phyloP scores from a whole-genome alignment of 2,797 vertebrate species.

The Cossypha niveicapilla region DNA sequence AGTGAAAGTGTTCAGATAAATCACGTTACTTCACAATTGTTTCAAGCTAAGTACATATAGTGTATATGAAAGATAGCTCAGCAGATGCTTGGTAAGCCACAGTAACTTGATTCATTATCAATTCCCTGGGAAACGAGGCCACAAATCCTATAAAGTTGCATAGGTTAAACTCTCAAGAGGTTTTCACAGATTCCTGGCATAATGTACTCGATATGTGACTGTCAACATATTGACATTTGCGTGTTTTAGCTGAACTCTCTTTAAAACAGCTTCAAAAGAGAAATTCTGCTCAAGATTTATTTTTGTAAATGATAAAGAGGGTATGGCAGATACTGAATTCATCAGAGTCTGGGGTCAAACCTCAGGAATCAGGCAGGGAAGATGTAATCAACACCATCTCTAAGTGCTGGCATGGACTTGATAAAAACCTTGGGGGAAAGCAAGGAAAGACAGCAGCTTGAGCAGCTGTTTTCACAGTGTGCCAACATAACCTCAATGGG shows the following conservation, averaged over 20 bases:
- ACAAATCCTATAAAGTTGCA: not conserved
- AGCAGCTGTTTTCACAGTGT: not conserved
- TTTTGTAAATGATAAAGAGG: not conserved
- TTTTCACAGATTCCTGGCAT: not conserved
- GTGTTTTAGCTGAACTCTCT: not conserved
- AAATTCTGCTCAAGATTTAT: not conserved
- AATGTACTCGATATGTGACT: not conserved
- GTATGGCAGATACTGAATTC: not conserved
- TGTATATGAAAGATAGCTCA: not conserved
- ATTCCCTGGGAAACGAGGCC: not conserved
- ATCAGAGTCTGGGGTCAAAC: not conserved
- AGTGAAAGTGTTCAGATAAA: not conserved
- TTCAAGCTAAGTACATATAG: not conserved
- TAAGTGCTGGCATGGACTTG: not conserved
- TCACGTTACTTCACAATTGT: not conserved
- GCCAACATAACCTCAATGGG: not conserved
- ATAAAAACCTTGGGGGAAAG: not conserved
- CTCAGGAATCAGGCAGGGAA: not conserved
- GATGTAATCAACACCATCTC: not conserved
- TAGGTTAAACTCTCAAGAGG: not conserved
- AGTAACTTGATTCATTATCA: not conserved
- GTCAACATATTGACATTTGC: not conserved
- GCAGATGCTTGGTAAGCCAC: not conserved
- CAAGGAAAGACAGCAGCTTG: not conserved
- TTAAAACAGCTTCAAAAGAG: not conserved